Evolutionary conservation across 2,113 vertebrate genomes (phyloP), one percentile per base, ranked within the genome.

Genomic region (Scomber japonicus): DNA sequence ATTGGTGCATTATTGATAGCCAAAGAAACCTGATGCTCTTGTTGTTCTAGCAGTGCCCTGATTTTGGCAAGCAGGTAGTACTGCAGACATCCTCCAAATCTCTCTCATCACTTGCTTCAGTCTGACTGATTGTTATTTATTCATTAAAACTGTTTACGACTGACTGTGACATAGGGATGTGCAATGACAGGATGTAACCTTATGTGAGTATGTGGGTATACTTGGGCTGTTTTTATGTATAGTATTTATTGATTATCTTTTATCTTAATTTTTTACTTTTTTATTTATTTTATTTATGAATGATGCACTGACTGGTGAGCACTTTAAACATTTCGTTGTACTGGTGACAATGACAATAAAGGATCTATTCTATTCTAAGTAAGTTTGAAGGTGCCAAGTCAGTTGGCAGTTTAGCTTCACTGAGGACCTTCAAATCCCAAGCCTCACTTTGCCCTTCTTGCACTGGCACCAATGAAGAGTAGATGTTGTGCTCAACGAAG

Each of bases 371-470:
- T 21, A 21, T 21, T 21, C 21, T 21, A 80, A 83, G 82, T 78
- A 85, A 78, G 49, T 82, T 49, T 51, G 44, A 71, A 46, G 40
- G 24, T 84, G 75, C 78, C 78, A 84, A 62, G 50, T 81, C 64
- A 80, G 66, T 63, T 88, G 72, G 81, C 76, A 66, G 81, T 76
- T 77, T 69, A 69, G 55, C 35, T 46, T 72, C 55, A 66, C 11
- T 51, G 30, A 81, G 75, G 70, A 83, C 77, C 68, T 81, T 73
- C 53, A 83, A 85, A 82, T 78, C 71, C 78, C 70, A 73, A 59
- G 50, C 51, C 61, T 80, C 54, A 1, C 75, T 83, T 75, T 83
- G 80, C 82, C 78, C 78, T 75, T 82, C 65, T 70, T 79, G 65
- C 72, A 78, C 75, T 82, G 78, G 80, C 79, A 56, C 17, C 24